Evolutionary conservation across 37 sponge, comb jelly and placozoan genomes (phyloP).

Genomic region (Geodia barretti): DNA sequence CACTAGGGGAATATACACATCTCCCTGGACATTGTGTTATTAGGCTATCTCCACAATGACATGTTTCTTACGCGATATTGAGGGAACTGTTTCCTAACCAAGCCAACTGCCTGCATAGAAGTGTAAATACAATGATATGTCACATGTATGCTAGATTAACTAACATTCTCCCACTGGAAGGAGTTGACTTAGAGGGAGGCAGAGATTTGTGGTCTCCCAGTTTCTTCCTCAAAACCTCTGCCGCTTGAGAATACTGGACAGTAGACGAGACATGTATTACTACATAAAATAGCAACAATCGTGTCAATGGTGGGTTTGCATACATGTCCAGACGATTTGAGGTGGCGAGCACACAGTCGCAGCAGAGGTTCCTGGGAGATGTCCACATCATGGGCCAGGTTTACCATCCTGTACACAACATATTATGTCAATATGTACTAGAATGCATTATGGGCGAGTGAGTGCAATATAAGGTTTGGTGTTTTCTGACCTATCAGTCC

Average conservation of each 20-base stretch:
- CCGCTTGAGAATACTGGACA: conserved; percentile 73
- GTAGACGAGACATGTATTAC: background rate
- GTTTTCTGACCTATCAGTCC: too few relatives aligned
- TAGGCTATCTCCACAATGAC: too few relatives aligned
- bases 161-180: conserved; percentile 85
- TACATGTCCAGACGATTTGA: conserved; percentile 40
- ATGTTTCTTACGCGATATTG: too few relatives aligned
- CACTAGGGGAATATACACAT: too few relatives aligned
- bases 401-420: conserved; percentile 40
- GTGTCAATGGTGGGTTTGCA: background rate
- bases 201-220: conserved; percentile 63
- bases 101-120: conserved; percentile 60
- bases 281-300: background rate
- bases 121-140: background rate
- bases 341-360: conserved; percentile 32
- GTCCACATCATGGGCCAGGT: conserved; percentile 34
- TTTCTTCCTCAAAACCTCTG: conserved; percentile 74
- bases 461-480: too few relatives aligned
- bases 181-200: conserved; percentile 77
- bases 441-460: too few relatives aligned
- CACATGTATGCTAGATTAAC: background rate
- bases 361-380: conserved; percentile 26
- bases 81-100: conserved; percentile 64
- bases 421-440: too few relatives aligned
- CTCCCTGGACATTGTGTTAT: too few relatives aligned